These are phyloP conservation scores for Ernsta delagoae DNA, from an alignment of 2,888 invertebrate species.

Conservation along the genomic window DNA sequence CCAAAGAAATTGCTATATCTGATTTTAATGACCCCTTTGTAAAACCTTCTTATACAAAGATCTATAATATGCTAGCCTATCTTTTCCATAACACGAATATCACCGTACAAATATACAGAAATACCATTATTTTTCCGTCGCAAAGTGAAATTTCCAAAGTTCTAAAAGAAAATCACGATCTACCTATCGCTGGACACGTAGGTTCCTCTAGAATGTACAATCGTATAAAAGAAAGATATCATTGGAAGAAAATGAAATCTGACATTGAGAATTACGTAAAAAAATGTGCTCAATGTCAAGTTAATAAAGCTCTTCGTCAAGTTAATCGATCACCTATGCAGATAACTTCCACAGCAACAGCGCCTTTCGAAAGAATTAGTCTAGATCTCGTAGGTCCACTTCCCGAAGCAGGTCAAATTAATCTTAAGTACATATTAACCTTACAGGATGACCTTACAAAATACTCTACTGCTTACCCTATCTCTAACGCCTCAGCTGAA, in stretches of 20 bases:
- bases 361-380: constrained; percentile 35
- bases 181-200: constrained; percentile 37
- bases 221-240: constrained; percentile 39
- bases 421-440: constrained; percentile 41
- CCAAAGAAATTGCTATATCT: constrained; percentile 4
- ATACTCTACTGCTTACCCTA: constrained; percentile 44
- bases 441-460: constrained; percentile 46
- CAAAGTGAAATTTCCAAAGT: constrained; percentile 13
- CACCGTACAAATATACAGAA: constrained; percentile 5
- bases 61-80: constrained; percentile 23
- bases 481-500: constrained; percentile 40
- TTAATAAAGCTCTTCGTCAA: constrained; percentile 40
- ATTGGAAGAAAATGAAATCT: constrained; percentile 42
- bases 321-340: constrained; percentile 41
- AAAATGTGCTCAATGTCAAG: constrained; percentile 38
- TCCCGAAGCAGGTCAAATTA: constrained; percentile 38
- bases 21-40: constrained; percentile 37
- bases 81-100: constrained; percentile 10
- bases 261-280: constrained; percentile 40
- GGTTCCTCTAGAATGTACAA: constrained; percentile 14
- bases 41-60: constrained; percentile 37
- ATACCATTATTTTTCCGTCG: constrained; percentile 10
- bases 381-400: constrained; percentile 41
- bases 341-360: constrained; percentile 40
- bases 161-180: constrained; percentile 36